These are phyloP conservation scores for Dolomedes plantarius DNA, from an alignment of 2,888 invertebrate species.

Conservation along the genomic window DNA sequence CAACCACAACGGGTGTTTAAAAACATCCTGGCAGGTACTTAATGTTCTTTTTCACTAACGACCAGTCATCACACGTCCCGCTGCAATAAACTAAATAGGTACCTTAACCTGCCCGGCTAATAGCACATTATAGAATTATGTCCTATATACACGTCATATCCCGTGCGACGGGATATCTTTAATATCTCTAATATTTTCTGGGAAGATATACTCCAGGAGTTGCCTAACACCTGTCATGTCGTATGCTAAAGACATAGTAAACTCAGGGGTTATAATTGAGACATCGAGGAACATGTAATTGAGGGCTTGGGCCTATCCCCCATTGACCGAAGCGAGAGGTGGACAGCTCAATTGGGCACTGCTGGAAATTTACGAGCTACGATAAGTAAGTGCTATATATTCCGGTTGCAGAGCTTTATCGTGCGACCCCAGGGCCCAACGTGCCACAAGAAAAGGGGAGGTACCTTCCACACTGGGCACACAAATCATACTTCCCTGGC, in stretches of 20 bases:
- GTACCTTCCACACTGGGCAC: conserved; percentile 54
- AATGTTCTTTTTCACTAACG: conserved; percentile 50
- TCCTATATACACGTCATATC: conserved; percentile 65
- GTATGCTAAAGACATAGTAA: conserved; percentile 68
- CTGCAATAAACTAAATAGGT: conserved; percentile 59
- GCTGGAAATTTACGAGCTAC: conserved; percentile 67
- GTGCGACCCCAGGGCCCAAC: conserved; percentile 61
- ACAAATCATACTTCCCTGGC: conserved; percentile 67
- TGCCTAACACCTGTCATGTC: conserved; percentile 63
- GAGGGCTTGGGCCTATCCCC: conserved; percentile 59
- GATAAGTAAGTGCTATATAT: conserved; percentile 70
- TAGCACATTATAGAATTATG: conserved; percentile 70
- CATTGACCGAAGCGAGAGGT: conserved; percentile 51
- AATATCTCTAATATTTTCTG: conserved; percentile 23
- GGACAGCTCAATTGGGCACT: conserved; percentile 66
- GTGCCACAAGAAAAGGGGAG: conserved; percentile 52
- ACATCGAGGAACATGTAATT: conserved; percentile 66
- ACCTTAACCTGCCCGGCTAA: conserved; percentile 55
- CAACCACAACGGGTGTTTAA: conserved; percentile 67
- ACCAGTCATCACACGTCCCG: conserved; percentile 63
- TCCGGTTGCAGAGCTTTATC: conserved; percentile 65
- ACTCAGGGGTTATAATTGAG: conserved; percentile 62
- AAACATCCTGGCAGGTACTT: conserved; percentile 31
- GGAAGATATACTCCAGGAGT: conserved; percentile 35
- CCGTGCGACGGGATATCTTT: conserved; percentile 37